Evolutionary conservation across 2,113 vertebrate species (phyloP).

Genomic region (Tricholaema leucomelas): DNA sequence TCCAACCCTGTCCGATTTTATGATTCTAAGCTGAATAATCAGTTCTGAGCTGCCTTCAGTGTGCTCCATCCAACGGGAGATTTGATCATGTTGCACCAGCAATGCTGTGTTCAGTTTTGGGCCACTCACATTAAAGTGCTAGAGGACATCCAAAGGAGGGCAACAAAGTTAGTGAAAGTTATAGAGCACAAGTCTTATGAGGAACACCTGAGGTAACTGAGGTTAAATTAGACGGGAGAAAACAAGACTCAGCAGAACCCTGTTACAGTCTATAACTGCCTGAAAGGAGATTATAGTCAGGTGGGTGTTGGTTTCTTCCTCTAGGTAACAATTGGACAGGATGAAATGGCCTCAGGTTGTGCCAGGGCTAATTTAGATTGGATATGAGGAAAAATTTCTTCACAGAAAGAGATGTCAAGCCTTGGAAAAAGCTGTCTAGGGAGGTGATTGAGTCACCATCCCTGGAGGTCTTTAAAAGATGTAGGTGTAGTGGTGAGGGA

Average conservation of each 20-base stretch:
- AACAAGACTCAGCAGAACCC: not conserved
- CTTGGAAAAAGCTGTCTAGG: not conserved
- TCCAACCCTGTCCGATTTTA: too few species aligned
- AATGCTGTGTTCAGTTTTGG: too few species aligned
- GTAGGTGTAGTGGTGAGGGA: not conserved
- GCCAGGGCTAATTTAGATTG: not conserved
- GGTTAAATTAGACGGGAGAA: not conserved
- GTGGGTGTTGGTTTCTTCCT: not conserved
- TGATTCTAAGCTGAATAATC: too few species aligned
- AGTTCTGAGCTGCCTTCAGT: not conserved
- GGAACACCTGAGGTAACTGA: not conserved
- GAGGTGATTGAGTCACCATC: not conserved
- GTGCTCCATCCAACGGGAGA: not conserved
- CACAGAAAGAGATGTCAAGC: not conserved
- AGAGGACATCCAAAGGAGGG: too few species aligned
- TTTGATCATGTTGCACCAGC: not conserved
- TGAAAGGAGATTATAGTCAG: not conserved
- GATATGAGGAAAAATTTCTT: not conserved
- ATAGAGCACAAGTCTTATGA: not conserved
- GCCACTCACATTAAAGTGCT: too few species aligned
- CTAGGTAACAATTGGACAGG: not conserved
- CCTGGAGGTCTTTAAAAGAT: not conserved
- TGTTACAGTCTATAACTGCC: not conserved
- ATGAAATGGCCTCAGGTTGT: not conserved
- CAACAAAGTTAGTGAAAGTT: too few species aligned